phyloP scores from a whole-genome alignment of 2,888 invertebrate genomes.

The Drosophila flavopinicola region DNA sequence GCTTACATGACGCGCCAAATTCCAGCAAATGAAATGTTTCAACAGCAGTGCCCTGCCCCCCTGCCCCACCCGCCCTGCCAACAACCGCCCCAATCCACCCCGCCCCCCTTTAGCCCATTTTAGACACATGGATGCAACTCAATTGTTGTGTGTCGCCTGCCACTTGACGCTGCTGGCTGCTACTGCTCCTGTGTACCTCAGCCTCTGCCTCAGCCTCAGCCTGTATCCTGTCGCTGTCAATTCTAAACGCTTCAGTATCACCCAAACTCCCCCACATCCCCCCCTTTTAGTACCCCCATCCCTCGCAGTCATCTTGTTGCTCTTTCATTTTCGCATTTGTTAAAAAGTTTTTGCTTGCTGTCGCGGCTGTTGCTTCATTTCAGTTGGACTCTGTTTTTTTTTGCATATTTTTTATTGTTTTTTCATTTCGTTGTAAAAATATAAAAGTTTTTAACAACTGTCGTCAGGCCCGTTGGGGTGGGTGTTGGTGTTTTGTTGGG shows the following conservation, averaged over 20 bases:
- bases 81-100: no score
- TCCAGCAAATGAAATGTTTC: slow-evolving; percentile 78
- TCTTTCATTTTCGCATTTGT: slow-evolving; percentile 81
- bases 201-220: slow-evolving; percentile 32
- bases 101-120: no score
- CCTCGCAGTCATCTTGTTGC: slow-evolving; percentile 56
- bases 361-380: slow-evolving; percentile 36
- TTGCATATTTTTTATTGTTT: slow-evolving; percentile 68
- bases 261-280: neutral
- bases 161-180: slow-evolving; percentile 63
- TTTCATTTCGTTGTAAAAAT: slow-evolving; percentile 78
- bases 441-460: slow-evolving; percentile 73
- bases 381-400: slow-evolving; percentile 24
- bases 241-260: slow-evolving; percentile 57
- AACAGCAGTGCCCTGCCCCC: slow-evolving; percentile 37
- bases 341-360: slow-evolving; percentile 63
- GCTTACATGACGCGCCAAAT: slow-evolving; percentile 72
- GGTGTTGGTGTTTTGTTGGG: neutral
- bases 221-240: slow-evolving; percentile 74
- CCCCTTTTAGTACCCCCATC: neutral
- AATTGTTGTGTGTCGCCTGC: slow-evolving; percentile 73
- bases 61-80: neutral
- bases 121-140: slow-evolving; percentile 68
- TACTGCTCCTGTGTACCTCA: slow-evolving; percentile 36
- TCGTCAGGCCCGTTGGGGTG: slow-evolving; percentile 29